Base-by-base conservation (phyloP, 2,113 vertebrate genomes). In the Xiphorhynchus elegans region DNA sequence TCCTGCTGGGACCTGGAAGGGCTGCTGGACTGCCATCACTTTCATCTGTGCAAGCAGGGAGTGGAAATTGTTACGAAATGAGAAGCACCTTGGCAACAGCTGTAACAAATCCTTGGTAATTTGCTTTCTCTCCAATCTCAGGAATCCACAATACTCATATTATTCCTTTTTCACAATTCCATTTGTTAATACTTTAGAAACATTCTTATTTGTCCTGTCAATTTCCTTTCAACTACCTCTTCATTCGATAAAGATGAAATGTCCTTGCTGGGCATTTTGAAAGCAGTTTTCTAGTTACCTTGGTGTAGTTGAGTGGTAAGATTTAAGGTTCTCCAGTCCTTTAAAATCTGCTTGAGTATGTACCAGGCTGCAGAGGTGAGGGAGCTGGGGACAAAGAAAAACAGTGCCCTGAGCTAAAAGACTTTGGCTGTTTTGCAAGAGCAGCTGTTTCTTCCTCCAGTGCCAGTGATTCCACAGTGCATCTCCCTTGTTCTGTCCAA, bases 1-100 rank as follows among this genome's bases (percentile, higher is more conserved):
- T 67, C 49, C 79, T 82, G 60, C 70, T 74, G 91, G 53, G 50
- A 25, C 60, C 40, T 91, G 76, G 60, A 82, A 28, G 0, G 1
- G 28, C 66, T 73, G 24, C 44, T 49, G 60, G 17, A 77, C 64
- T 59, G 70, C 64, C 88, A 59, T 64, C 6, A 1, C 84, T 93
- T 85, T 85, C 59, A 78, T 85, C 75, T 59, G 11, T 35, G 39
- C 10, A 35, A 77, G 66, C 84, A 50, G 44, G 10, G 23, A 95
- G 55, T 89, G 84, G 88, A 93, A 95, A 91, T 35, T 89, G 17
- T 95, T 89, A 93, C 53, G 49, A 77, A 91, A 85, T 26, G 59
- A 95, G 76, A 93, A 93, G 80, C 1, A 2, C 59, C 64, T 88
- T 93, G 91, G 94, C 88, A 93, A 64, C 0, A 0, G 6, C 10